Evolutionary conservation across 2,113 vertebrate species (phyloP), one percentile per base, ranked within the genome.

Genomic region (Lophotis ruficrista): DNA sequence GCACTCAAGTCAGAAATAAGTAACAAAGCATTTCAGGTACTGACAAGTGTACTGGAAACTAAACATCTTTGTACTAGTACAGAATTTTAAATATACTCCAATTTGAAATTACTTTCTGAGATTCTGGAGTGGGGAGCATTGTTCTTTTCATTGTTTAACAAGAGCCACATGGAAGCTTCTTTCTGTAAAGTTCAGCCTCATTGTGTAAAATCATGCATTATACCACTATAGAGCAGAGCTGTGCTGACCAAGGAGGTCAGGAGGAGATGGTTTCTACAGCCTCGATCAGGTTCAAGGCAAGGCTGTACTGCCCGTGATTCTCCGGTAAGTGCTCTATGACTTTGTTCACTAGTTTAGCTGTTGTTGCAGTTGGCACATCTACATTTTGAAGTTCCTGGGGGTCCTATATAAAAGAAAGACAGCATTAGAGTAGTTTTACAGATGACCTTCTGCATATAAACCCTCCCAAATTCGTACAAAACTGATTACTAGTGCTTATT

Each of bases 281-380:
- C 85, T 99, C 99, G 6, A 99, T 97, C 10, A 99, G 99, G 97
- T 99, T 99, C 87, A 99, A 97, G 76, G 99, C 99, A 65, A 99
- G 96, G 90, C 96, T 97, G 68, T 99, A 99, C 96, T 99, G 99
- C 62, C 98, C 99, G 0, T 99, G 99, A 47, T 99, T 99, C 94
- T 99, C 99, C 0, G 99, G 99, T 27, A 99, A 97, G 61, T 99
- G 99, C 97, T 99, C 99, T 0, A 99, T 97, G n/a, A 99, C 97
- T 64, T 97, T 99, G 85, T 98, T 97, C 12, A 99, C 98, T 43
- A 99, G 98, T 27, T 97, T 98, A 64, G 98, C 98, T 58, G 98
- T 99, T 47, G 98, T 97, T 24, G 97, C 54, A 90, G 99, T 97
- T 19, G 99, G 98, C 85, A 99, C 98, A 20, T 98, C 97, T 8